Evolutionary conservation across 1,140 invertebrate species (phyloP), one percentile per base, ranked within the genome.

Genomic region (Drosophila cardini): DNA sequence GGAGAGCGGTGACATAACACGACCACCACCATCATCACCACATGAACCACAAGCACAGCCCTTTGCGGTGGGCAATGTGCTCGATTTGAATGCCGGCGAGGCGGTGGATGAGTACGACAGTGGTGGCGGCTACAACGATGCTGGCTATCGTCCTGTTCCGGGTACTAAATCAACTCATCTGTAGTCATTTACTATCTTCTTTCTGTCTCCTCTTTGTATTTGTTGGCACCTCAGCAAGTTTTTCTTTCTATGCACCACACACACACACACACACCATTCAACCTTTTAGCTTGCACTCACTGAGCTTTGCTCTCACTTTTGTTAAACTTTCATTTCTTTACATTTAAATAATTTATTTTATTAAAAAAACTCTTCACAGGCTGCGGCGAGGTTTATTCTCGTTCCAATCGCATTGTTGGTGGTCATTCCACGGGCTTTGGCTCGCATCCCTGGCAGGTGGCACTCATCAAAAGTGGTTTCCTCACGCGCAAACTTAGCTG

Each of bases 381-480:
- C 93, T 98, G 97, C 86, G 97, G 97, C 1, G 96, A 97, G 92
- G 93, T 97, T 18, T 97, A 96, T 80, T 96, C 96, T 0, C 93
- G 97, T 52, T 97, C 96, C 40, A 97, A 98, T 89, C 94, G 97
- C 76, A 98, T 98, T 70, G 97, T 98, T 1, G 97, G 97, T n/a
- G 97, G 97, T 0, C 96, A 97, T 78, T 96, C 96, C 43, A 96
- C 97, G 0, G 96, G 95, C 64, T 98, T 98, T 89, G 97, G 97
- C 4, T 96, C 96, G 40, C 97, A 98, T 93, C 97, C 97, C n/a
- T 98, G 97, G 97, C 97, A 98, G 94, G 97, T 96, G 16, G 97
- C 97, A 6, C 95, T 98, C 26, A 97, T 98, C 62, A 98, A 98
- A 92, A 96, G 96, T 30, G 96, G 96, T 34, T 98, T 98, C 84